phyloP scores from a whole-genome alignment of 2,797 vertebrate genomes.

The Pseudomugil gertrudae region DNA sequence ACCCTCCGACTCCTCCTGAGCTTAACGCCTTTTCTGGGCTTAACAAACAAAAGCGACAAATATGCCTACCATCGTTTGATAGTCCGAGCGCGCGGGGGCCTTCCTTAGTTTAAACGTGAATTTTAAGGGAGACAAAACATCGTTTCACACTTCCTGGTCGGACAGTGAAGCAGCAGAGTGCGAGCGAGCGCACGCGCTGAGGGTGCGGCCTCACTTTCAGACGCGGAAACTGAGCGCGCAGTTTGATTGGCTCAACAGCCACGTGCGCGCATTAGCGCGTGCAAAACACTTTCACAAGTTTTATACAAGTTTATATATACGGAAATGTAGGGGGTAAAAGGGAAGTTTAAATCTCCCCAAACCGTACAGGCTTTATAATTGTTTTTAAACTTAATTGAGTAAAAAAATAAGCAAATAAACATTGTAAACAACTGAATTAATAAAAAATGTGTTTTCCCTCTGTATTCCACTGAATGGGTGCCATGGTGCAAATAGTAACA shows the following conservation, averaged over 20 bases:
- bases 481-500: too few relatives aligned
- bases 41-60: background rate
- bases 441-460: too few relatives aligned
- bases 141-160: constrained; percentile 47
- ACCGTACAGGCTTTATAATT: too few relatives aligned
- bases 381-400: too few relatives aligned
- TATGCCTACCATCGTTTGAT: constrained; percentile 31
- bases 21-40: background rate
- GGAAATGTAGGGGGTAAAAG: too few relatives aligned
- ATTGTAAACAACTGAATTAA: too few relatives aligned
- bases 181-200: background rate
- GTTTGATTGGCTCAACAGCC: constrained; percentile 10
- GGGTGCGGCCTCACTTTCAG: background rate
- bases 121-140: background rate
- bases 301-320: too few relatives aligned
- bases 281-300: background rate
- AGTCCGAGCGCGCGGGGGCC: background rate
- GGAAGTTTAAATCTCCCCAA: too few relatives aligned
- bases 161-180: background rate
- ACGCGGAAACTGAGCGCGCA: constrained; percentile 30
- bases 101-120: constrained; percentile 9
- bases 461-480: too few relatives aligned
- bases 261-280: background rate
- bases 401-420: too few relatives aligned
- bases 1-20: background rate